These are phyloP conservation scores for Kuschelorhynchus macadamiae DNA, from an alignment of 2,888 invertebrate species.

Conservation along the genomic window DNA sequence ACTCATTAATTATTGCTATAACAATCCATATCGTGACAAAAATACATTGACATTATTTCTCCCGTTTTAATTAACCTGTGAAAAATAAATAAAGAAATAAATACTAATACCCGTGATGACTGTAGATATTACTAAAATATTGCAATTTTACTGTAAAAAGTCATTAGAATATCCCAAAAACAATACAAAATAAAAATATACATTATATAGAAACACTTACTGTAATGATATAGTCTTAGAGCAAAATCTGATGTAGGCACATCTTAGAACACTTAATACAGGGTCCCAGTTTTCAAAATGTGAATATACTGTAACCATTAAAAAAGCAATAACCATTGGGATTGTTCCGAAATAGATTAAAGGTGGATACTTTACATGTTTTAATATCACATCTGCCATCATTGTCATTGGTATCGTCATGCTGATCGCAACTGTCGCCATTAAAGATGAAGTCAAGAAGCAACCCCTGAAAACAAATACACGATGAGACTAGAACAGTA, in stretches of 20 bases:
- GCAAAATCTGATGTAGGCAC: slow-evolving; percentile 70
- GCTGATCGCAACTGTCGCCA: slow-evolving; percentile 89
- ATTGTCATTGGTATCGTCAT: slow-evolving; percentile 92
- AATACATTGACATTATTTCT: too few relatives aligned
- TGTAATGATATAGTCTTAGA: slow-evolving; percentile 70
- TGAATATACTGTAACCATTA: slow-evolving; percentile 78
- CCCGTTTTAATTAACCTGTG: too few relatives aligned
- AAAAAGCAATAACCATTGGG: slow-evolving; percentile 83
- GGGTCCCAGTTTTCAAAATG: slow-evolving; percentile 90
- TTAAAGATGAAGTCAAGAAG: slow-evolving; percentile 91
- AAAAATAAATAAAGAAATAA: too few relatives aligned
- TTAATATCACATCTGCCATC: slow-evolving; percentile 84
- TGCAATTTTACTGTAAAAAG: too few relatives aligned
- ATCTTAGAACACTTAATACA: slow-evolving; percentile 73
- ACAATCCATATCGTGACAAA: too few relatives aligned
- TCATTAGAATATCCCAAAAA: slow-evolving; percentile 33
- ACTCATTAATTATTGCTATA: background rate
- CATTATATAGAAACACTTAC: too few relatives aligned
- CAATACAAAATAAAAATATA: too few relatives aligned
- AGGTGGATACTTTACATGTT: slow-evolving; percentile 77
- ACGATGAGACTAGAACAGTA: too few relatives aligned
- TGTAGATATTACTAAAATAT: too few relatives aligned
- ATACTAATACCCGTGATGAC: too few relatives aligned
- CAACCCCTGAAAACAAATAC: slow-evolving; percentile 76
- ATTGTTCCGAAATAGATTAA: slow-evolving; percentile 84